These are phyloP conservation scores for Gnathonemus longibarbis DNA, from an alignment of 2,113 vertebrate genomes.

Conservation along the genomic window DNA sequence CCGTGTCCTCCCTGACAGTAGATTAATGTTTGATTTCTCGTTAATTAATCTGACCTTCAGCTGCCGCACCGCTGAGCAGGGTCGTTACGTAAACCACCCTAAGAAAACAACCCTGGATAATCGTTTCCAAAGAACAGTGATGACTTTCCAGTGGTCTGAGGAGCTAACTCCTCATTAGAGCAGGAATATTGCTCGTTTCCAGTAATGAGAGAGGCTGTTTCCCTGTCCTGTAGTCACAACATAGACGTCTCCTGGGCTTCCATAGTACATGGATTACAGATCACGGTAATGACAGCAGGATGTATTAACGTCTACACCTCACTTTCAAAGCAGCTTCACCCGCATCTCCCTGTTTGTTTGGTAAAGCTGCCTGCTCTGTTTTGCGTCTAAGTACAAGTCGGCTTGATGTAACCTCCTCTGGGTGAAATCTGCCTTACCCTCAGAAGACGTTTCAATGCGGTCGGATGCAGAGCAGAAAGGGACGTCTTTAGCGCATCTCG, in stretches of 20 bases:
- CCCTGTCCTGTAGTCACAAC: neutral
- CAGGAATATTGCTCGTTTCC: neutral
- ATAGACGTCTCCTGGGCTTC: too few relatives aligned
- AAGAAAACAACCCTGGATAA: neutral
- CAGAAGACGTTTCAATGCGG: neutral
- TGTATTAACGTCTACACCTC: neutral
- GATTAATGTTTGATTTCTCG: neutral
- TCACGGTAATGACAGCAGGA: neutral
- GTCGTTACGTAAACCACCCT: neutral
- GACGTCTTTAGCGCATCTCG: neutral
- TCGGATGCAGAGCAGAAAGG: neutral
- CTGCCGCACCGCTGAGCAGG: neutral
- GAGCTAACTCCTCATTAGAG: neutral
- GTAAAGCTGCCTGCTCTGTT: neutral
- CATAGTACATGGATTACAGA: neutral
- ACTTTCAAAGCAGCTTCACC: neutral
- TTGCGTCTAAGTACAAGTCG: neutral
- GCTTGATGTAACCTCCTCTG: too few relatives aligned
- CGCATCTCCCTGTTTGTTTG: neutral
- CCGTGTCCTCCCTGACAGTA: neutral
- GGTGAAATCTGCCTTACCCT: neutral
- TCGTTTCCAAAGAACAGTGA: neutral
- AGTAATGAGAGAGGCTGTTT: neutral
- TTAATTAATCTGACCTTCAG: constrained; percentile 23
- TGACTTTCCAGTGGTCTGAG: constrained; percentile 9